phyloP scores from a whole-genome alignment of 2,113 vertebrate genomes.

The Paramormyrops kingsleyae region DNA sequence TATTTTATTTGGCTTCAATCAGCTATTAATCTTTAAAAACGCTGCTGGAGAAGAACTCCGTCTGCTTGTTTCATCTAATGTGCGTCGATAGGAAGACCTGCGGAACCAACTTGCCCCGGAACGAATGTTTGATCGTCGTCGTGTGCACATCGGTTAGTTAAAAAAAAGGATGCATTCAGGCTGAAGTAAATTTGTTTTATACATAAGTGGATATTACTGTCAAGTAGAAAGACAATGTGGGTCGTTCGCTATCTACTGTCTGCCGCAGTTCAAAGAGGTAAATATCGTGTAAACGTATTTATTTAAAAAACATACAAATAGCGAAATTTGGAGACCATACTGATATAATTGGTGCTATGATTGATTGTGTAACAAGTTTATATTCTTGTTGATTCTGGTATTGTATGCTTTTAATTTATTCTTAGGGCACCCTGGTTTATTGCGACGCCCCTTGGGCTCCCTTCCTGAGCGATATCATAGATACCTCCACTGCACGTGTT shows the following conservation, averaged over 20 bases:
- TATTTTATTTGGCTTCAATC: background rate
- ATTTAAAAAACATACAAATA: background rate
- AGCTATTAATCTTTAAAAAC: background rate
- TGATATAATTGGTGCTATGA: background rate
- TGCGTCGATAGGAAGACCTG: background rate
- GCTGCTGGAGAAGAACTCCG: background rate
- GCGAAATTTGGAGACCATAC: background rate
- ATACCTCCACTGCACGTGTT: slow-evolving; percentile 55
- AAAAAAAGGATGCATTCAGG: slow-evolving; percentile 33
- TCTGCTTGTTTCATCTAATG: background rate
- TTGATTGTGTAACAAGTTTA: background rate
- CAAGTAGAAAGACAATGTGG: slow-evolving; percentile 43
- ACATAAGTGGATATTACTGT: slow-evolving; percentile 11
- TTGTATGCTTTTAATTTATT: background rate
- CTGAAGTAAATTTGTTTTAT: background rate
- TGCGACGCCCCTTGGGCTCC: slow-evolving; percentile 31
- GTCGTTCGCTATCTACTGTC: slow-evolving; percentile 41
- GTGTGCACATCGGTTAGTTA: slow-evolving; percentile 15
- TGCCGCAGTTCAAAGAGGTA: slow-evolving; percentile 45
- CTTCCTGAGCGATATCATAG: slow-evolving; percentile 41
- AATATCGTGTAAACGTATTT: background rate
- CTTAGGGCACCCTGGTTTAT: slow-evolving; percentile 38
- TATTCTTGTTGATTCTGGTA: background rate
- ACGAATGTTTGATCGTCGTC: background rate
- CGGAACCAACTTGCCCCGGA: slow-evolving; percentile 36